Percentiles rank a stretch among this genome's conserved stretches.
Evolutionary conservation across 1,140 invertebrate species (phyloP).

Genomic region (Odontomachus brunneus): DNA sequence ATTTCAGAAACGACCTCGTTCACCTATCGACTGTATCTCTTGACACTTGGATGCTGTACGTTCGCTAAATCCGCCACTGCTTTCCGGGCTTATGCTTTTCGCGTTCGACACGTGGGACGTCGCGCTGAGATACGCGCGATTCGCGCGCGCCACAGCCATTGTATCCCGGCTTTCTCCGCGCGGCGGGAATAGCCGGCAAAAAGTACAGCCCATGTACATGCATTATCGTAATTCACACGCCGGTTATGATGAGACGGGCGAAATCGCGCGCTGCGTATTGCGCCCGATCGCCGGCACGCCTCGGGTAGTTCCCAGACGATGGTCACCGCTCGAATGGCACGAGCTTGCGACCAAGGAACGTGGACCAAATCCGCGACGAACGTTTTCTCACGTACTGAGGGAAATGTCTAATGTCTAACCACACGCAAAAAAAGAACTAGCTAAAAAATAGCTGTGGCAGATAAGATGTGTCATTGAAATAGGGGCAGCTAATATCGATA

Average conservation of each 20-base stretch:
- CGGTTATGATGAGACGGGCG: slow-evolving; percentile 62
- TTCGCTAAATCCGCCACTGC: background rate
- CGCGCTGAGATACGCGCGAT: slow-evolving; percentile 61
- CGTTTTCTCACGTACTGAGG: background rate
- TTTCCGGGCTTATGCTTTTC: slow-evolving; percentile 1
- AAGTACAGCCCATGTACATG: slow-evolving; percentile 49
- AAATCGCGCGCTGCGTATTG: slow-evolving; percentile 31
- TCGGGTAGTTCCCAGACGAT: background rate
- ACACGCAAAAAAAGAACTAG: no score
- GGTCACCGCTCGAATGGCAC: background rate
- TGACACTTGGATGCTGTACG: background rate
- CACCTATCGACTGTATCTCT: no score
- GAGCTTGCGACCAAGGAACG: slow-evolving; percentile 6
- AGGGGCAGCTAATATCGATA: no score
- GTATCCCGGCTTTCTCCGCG: slow-evolving; percentile 43
- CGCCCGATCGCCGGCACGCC: slow-evolving; percentile 13
- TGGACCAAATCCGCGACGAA: background rate
- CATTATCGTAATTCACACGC: slow-evolving; percentile 71
- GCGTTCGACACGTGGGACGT: slow-evolving; percentile 71
- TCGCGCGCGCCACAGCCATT: slow-evolving; percentile 57
- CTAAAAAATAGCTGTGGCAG: no score
- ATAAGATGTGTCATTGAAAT: no score
- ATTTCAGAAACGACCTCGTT: background rate
- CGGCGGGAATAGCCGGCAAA: slow-evolving; percentile 27
- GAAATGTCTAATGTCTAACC: no score